These are phyloP conservation scores for Clarias laeviceps DNA, from an alignment of 2,797 vertebrate genomes.

Conservation along the genomic window DNA sequence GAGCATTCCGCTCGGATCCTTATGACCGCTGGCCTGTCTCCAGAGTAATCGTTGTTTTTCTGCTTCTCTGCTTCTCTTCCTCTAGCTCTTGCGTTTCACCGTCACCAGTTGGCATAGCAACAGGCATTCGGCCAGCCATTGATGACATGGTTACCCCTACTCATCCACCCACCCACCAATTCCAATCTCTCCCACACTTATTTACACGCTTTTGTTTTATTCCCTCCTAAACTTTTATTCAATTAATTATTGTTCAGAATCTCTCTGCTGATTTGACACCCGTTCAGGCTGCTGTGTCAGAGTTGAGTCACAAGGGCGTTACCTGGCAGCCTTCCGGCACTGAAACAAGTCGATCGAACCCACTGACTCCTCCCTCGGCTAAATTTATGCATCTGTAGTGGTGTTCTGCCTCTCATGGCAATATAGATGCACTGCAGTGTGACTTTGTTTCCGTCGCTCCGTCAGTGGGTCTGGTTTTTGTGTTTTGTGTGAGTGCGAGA, in stretches of 20 bases:
- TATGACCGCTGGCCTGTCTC: slow-evolving; percentile 49
- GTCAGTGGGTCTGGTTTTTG: slow-evolving; percentile 63
- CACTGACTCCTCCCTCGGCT: slow-evolving; percentile 39
- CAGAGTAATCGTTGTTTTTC: slow-evolving; percentile 29
- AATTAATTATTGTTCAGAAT: slow-evolving; percentile 6
- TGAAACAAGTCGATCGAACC: slow-evolving; percentile 41
- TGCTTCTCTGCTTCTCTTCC: slow-evolving; percentile 35
- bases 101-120: slow-evolving; percentile 82
- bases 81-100: slow-evolving; percentile 59
- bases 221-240: neutral
- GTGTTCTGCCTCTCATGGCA: slow-evolving; percentile 36
- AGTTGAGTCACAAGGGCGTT: slow-evolving; percentile 24
- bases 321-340: slow-evolving; percentile 50
- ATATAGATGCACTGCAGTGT: slow-evolving; percentile 44
- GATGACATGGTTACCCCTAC: slow-evolving; percentile 67
- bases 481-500: slow-evolving; percentile 36
- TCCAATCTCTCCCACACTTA: slow-evolving; percentile 16
- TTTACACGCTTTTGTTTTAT: slow-evolving; percentile 7
- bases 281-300: slow-evolving; percentile 31
- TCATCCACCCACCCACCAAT: slow-evolving; percentile 31
- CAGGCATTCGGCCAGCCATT: slow-evolving; percentile 75
- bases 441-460: slow-evolving; percentile 48
- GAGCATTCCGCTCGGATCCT: slow-evolving; percentile 62
- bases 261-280: slow-evolving; percentile 14
- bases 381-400: slow-evolving; percentile 25